Percentiles rank a stretch among this genome's conserved stretches.
Conservation (phyloP, 2,888 invertebrate genomes). For the Dolichomitus sp. region DNA sequence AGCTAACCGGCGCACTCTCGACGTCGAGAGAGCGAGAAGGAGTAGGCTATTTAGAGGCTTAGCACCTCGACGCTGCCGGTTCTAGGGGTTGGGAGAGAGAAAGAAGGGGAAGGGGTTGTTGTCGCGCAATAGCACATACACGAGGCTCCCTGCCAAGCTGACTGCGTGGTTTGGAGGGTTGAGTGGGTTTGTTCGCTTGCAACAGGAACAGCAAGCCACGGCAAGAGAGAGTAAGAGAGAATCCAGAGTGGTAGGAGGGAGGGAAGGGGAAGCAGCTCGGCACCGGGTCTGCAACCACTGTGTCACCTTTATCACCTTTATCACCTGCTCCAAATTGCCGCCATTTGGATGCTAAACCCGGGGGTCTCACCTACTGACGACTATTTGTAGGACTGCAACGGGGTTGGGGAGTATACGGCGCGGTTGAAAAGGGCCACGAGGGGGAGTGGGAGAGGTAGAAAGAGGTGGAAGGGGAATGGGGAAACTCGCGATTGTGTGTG, state of each 20-base stretch:
- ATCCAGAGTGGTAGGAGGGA: slow-evolving; percentile 31
- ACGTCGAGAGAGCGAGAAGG: slow-evolving; percentile 65
- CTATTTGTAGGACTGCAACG: slow-evolving; percentile 79
- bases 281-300: slow-evolving; percentile 80
- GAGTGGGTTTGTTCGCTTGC: slow-evolving; percentile 33
- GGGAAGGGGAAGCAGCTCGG: slow-evolving; percentile 66
- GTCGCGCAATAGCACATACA: slow-evolving; percentile 37
- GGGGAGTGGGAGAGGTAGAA: neutral
- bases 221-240: slow-evolving; percentile 34
- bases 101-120: slow-evolving; percentile 10
- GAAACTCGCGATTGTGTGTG: neutral
- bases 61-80: slow-evolving; percentile 75
- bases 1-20: slow-evolving; percentile 68
- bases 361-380: slow-evolving; percentile 82
- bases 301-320: slow-evolving; percentile 86
- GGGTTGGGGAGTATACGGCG: slow-evolving; percentile 34
- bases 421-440: slow-evolving; percentile 29
- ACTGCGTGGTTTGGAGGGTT: slow-evolving; percentile 20
- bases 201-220: slow-evolving; percentile 20
- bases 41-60: slow-evolving; percentile 84
- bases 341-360: slow-evolving; percentile 85
- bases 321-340: slow-evolving; percentile 85
- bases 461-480: neutral
- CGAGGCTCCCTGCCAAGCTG: slow-evolving; percentile 19
- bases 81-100: slow-evolving; percentile 4